Percentiles rank a stretch among this genome's conserved stretches.
phyloP scores from a whole-genome alignment of 2,113 vertebrate species.

The Leucoraja erinaceus region DNA sequence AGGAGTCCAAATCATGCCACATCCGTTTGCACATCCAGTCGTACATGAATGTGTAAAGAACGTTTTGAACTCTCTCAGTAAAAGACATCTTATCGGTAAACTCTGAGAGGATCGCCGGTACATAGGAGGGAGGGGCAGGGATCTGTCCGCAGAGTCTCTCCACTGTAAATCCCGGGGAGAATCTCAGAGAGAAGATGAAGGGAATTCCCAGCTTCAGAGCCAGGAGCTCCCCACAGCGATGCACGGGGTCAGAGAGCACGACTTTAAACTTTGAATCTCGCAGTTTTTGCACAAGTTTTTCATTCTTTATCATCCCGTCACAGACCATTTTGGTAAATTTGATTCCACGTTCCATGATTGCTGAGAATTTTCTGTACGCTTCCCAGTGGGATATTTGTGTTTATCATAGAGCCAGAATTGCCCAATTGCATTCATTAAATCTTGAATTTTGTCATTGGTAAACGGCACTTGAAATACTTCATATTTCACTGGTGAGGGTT shows the following conservation, averaged over 20 bases:
- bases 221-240: constrained; percentile 50
- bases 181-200: constrained; percentile 52
- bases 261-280: constrained; percentile 49
- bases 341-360: no score
- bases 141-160: constrained; percentile 57
- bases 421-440: constrained; percentile 48
- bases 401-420: constrained; percentile 56
- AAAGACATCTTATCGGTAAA: constrained; percentile 61
- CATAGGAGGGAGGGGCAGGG: constrained; percentile 57
- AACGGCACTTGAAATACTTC: constrained; percentile 53
- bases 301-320: constrained; percentile 47
- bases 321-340: no score
- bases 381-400: constrained; percentile 53
- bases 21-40: constrained; percentile 39
- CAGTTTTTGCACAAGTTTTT: constrained; percentile 56
- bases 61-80: constrained; percentile 52
- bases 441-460: constrained; percentile 31
- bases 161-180: constrained; percentile 45
- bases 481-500: constrained; percentile 43
- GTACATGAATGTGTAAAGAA: constrained; percentile 48
- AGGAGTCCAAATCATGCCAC: constrained; percentile 45
- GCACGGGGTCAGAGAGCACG: constrained; percentile 53
- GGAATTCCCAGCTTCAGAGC: constrained; percentile 54
- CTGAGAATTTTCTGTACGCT: constrained; percentile 54
- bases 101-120: constrained; percentile 53